A percentile compares a stretch with the other conserved stretches of the same genome.
Conservation (phyloP, 2,113 vertebrate species). For the Fregata magnificens region DNA sequence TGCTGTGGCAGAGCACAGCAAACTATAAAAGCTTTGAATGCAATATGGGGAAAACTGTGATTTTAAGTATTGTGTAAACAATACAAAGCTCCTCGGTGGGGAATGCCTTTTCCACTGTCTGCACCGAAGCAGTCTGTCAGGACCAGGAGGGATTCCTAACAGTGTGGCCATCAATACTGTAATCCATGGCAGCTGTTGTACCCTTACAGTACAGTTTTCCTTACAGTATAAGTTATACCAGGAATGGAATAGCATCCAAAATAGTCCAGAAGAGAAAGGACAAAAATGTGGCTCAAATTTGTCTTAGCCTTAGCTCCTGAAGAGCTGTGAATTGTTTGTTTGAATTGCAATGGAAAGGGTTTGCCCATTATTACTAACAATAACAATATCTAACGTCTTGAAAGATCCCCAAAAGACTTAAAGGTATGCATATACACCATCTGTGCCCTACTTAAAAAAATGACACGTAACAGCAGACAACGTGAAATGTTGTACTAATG, state of each 20-base stretch:
- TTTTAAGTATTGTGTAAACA: background rate
- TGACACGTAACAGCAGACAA: background rate
- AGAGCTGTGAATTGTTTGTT: background rate
- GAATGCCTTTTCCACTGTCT: background rate
- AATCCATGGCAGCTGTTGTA: background rate
- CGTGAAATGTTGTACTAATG: background rate
- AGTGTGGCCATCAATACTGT: background rate
- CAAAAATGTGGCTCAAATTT: background rate
- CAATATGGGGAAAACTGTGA: background rate
- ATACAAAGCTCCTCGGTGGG: background rate
- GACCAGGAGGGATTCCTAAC: background rate
- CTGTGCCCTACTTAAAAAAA: background rate
- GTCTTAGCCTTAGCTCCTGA: background rate
- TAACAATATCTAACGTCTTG: background rate
- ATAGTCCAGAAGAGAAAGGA: background rate
- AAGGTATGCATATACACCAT: background rate
- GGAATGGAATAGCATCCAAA: background rate
- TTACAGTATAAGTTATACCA: background rate
- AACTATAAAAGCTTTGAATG: background rate
- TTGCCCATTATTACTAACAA: background rate
- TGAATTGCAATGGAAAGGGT: background rate
- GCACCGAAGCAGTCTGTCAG: background rate
- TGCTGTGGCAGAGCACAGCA: background rate
- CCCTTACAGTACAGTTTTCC: background rate
- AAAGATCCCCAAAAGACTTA: background rate